Evolutionary conservation across 2,797 vertebrate genomes (phyloP), one percentile per base, ranked within the genome.

Genomic region (Pangasius larnaudii): DNA sequence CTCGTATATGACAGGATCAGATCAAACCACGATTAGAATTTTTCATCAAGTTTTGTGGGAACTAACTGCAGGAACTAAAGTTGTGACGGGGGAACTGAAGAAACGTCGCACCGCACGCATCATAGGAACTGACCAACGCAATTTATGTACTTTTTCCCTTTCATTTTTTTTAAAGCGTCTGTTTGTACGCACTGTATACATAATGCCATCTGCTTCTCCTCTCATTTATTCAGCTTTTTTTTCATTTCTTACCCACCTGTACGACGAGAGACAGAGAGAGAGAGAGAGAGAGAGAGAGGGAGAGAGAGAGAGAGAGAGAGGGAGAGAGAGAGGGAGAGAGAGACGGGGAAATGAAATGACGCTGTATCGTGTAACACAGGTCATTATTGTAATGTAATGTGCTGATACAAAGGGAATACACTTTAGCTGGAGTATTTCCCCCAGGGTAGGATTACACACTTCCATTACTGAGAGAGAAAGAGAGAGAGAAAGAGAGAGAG

Each of bases 391-490:
- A 93, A 94, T 94, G 89, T 91, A 92, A 94, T 92, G 75, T 63
- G 58, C 58, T 24, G 59, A 92, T 79, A 91, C 90, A 91, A 92
- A 91, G 89, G 86, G 87, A 91, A 93, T 94, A 90, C 56, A 89
- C 93, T 93, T 94, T 89, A 91, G 93, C 93, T 93, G 90, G 92
- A 92, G 92, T 90, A 91, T 89, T 91, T 88, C 88, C 89, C 83
- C 0, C 33, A 84, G 91, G 90, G 84, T 81, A 65, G 89, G 90
- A 93, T 93, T 92, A 92, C 91, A 91, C 91, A 93, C 80, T 89
- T 89, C 56, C 89, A 90, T 93, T 90, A 90, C 90, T 59, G 74
- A 24, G 19, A 80, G 33, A 59, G 56, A 61, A 36, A 27, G 22
- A 39, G 33, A 24, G 77, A 58, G 51, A 24, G 77, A 58, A 3